Conservation (phyloP, 2,113 vertebrate genomes). For the Gambusia holbrooki region DNA sequence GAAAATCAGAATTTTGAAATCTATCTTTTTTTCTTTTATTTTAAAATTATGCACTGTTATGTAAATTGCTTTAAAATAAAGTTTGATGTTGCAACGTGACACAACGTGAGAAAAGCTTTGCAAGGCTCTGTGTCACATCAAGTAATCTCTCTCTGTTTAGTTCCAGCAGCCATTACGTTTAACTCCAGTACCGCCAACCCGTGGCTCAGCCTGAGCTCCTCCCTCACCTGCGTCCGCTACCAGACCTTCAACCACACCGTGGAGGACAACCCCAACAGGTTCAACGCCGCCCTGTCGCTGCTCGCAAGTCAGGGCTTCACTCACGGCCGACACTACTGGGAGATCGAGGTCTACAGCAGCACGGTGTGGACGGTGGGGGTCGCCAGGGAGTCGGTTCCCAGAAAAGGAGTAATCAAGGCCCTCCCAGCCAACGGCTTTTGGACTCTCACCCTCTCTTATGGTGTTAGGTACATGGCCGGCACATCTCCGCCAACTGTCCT, state of each 20-base stretch:
- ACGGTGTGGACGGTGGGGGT: conserved; percentile 84
- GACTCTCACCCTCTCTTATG: conserved; percentile 84
- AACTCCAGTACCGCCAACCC: conserved; percentile 84
- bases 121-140: not conserved
- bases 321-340: conserved; percentile 84
- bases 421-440: conserved; percentile 83
- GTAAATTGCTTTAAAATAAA: not conserved
- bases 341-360: conserved; percentile 84
- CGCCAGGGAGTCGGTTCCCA: conserved; percentile 78
- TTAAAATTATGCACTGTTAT: not conserved
- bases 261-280: conserved; percentile 81
- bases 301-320: conserved; percentile 82
- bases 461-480: conserved; percentile 83
- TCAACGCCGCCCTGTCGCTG: conserved; percentile 82
- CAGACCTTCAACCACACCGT: conserved; percentile 80
- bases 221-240: conserved; percentile 82
- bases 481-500: conserved; percentile 81
- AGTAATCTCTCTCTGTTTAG: conserved; percentile 44
- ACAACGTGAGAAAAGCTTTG: not conserved
- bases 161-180: conserved; percentile 80
- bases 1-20: too few species aligned
- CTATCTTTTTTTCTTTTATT: not conserved
- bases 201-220: conserved; percentile 82
- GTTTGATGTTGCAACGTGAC: not conserved
- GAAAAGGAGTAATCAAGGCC: conserved; percentile 84